Evolutionary conservation across 1,140 invertebrate species (phyloP).

Genomic region (roundworm (Caenorhabditis elegans)): WBcel235 BX284604.4:11760501-11761000

Average conservation of each 20-base stretch:
- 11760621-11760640: background rate
- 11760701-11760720: background rate
- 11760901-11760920: background rate
- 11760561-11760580: too few relatives aligned
- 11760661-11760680: constrained; percentile 9
- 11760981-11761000: constrained; percentile 21
- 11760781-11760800: too few relatives aligned
- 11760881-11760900: too few relatives aligned
- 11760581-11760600: too few relatives aligned
- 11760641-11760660: background rate
- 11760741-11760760: background rate
- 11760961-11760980: background rate
- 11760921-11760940: background rate
- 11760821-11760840: too few relatives aligned
- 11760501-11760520: too few relatives aligned
- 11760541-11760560: too few relatives aligned
- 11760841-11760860: too few relatives aligned
- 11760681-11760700: constrained; percentile 5
- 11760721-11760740: background rate
- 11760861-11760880: too few relatives aligned
- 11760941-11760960: background rate
- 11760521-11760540: too few relatives aligned
- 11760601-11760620: background rate
- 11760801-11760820: too few relatives aligned
- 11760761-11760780: background rate